A percentile compares a stretch with the other conserved stretches of the same genome.
Conservation (phyloP, 2,797 vertebrate genomes). For the Psittacula derbiana region DNA sequence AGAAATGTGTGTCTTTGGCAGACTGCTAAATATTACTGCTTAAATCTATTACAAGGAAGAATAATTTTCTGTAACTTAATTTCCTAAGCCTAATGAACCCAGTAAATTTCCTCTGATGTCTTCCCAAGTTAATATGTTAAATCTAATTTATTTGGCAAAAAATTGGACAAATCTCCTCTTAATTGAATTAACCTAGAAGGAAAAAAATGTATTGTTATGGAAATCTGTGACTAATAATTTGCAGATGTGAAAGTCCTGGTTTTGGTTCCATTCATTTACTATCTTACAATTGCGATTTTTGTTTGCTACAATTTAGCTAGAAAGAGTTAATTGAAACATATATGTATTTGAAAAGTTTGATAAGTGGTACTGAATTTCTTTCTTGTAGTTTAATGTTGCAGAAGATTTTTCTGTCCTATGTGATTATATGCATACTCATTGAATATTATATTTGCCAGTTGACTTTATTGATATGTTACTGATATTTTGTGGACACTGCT, state of each 20-base stretch:
- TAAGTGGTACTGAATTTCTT: not conserved
- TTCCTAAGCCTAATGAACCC: constrained; percentile 82
- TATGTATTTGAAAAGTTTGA: constrained; percentile 22
- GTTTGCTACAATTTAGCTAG: constrained; percentile 24
- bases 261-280: constrained; percentile 48
- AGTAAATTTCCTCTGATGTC: constrained; percentile 79
- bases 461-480: not conserved
- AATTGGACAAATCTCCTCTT: constrained; percentile 71
- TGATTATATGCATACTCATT: not conserved
- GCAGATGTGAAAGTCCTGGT: constrained; percentile 41
- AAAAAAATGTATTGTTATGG: constrained; percentile 68
- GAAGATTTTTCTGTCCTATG: not conserved
- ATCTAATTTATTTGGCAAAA: constrained; percentile 78
- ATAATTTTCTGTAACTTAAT: constrained; percentile 81
- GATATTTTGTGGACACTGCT: not conserved
- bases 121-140: constrained; percentile 79
- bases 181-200: constrained; percentile 74
- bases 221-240: constrained; percentile 70
- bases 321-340: not conserved
- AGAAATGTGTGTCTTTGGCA: constrained; percentile 73
- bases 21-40: constrained; percentile 74
- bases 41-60: constrained; percentile 78
- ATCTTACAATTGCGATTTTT: not conserved
- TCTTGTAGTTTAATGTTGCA: not conserved
- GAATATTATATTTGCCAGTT: not conserved